Base-by-base conservation (phyloP, 2,797 vertebrate genomes). In the Falco berigora region DNA sequence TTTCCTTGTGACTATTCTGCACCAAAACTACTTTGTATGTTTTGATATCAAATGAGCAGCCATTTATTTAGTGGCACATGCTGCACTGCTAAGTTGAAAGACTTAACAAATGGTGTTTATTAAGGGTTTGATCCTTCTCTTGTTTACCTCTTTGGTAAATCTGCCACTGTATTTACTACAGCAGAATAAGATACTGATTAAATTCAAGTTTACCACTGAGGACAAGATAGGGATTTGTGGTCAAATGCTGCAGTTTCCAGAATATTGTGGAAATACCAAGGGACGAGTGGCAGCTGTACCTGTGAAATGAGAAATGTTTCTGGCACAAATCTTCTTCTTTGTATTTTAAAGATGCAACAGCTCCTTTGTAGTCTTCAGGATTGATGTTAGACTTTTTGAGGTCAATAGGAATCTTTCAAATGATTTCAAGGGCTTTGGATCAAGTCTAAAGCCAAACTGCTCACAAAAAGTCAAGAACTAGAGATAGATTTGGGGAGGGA, bases 391-490 rank as follows among this genome's bases (percentile, higher is more conserved):
- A 42, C 88, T 93, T 34, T 59, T 40, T 80, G 88, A 82, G 86
- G 93, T 91, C 86, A 87, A 30, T 10, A 44, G 72, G 85, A 90
- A 88, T 19, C 81, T 50, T 73, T 86, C 58, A 34, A 77, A 86
- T 58, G 2, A 55, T 90, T 94, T 84, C 78, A 64, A 89, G 90
- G 81, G 84, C 71, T 89, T 95, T 21, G 90, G 73, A 92, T 76
- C 73, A 52, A 88, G 50, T 9, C 88, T 81, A 42, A 88, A 93
- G 68, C 68, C 88, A 71, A 93, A 47, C 68, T 91, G 88, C 92
- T 95, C 84, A 93, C 96, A 96, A 96, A 94, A 96, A 94, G 59
- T 53, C 83, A 68, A 87, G 90, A 76, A 38, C 52, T 24, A 82
- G 68, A 21, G 61, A 14, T 5, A 80, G 94, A 80, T 96, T 89